Conservation (phyloP, 2,888 invertebrate genomes). For the Brenthis ino region DNA sequence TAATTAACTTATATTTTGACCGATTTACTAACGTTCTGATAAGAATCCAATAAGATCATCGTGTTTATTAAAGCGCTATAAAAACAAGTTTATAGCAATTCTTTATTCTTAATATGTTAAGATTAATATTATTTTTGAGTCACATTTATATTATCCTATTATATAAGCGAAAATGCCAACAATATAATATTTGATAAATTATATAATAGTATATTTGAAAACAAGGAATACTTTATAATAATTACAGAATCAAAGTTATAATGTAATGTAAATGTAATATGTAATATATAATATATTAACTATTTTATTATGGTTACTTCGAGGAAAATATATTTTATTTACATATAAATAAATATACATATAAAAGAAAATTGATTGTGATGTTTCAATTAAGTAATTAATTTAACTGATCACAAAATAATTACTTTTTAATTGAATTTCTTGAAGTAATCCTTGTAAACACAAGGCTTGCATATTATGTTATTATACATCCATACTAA, state of each 20-base stretch:
- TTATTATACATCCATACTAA: too few relatives aligned
- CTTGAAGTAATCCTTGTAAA: background rate
- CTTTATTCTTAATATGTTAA: too few relatives aligned
- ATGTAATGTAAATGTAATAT: too few relatives aligned
- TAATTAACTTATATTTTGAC: too few relatives aligned
- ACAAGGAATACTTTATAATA: too few relatives aligned
- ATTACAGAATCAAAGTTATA: background rate
- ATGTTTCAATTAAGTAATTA: conserved; percentile 4
- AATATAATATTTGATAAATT: too few relatives aligned
- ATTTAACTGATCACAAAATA: conserved; percentile 14
- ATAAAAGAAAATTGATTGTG: background rate
- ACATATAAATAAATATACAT: background rate
- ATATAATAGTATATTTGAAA: too few relatives aligned
- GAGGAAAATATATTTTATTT: background rate
- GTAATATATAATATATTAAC: background rate
- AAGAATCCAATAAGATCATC: conserved; percentile 12
- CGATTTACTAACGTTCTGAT: background rate
- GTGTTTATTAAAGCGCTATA: background rate
- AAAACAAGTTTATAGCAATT: background rate
- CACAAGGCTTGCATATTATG: too few relatives aligned
- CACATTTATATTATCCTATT: too few relatives aligned
- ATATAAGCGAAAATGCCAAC: too few relatives aligned
- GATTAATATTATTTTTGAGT: too few relatives aligned
- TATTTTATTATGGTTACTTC: background rate
- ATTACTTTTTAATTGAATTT: conserved; percentile 6